Conservation (phyloP, 2,888 invertebrate species). For the Crematogaster levior region DNA sequence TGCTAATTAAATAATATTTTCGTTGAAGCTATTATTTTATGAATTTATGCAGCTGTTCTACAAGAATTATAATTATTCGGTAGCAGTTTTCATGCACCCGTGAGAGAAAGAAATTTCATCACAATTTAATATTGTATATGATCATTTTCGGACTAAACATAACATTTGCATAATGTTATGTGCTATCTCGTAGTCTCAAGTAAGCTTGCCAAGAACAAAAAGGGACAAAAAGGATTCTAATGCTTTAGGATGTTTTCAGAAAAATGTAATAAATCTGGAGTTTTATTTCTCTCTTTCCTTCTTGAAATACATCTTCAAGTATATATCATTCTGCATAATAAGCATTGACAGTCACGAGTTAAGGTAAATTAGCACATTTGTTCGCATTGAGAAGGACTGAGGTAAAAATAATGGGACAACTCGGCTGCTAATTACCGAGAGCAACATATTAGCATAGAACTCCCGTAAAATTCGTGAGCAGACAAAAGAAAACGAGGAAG, state of each 20-base stretch:
- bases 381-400: neutral
- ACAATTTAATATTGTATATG: neutral
- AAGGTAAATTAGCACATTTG: conserved; percentile 23
- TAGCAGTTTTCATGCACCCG: neutral
- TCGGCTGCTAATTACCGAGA: conserved; percentile 13
- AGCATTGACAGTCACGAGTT: neutral
- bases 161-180: conserved; percentile 11
- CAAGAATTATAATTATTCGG: neutral
- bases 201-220: conserved; percentile 3
- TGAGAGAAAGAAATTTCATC: neutral
- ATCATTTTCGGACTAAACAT: neutral
- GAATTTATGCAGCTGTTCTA: neutral
- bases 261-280: neutral
- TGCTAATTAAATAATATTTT: conserved; percentile 5
- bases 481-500: neutral
- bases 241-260: neutral
- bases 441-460: conserved; percentile 13
- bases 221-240: neutral
- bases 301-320: neutral
- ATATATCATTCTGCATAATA: neutral
- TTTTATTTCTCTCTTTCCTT: neutral
- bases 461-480: conserved; percentile 17
- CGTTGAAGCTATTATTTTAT: neutral
- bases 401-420: conserved; percentile 1
- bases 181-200: neutral